phyloP scores from a whole-genome alignment of 35 echinoderm and acorn worm species.

The Stichopus chloronotus region DNA sequence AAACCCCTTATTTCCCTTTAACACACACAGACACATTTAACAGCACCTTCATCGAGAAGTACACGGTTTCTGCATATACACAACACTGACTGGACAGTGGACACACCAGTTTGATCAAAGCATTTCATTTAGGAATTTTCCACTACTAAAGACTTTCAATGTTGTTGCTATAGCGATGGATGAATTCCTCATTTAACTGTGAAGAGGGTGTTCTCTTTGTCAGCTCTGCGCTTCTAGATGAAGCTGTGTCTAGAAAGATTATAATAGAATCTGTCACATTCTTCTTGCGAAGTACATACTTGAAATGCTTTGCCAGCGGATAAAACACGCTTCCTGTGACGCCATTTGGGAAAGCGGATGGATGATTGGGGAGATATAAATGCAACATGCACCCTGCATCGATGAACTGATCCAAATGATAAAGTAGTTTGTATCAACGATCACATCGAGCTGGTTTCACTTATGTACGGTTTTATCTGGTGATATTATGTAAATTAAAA shows the following conservation, averaged over 20 bases:
- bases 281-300: constrained; percentile 22
- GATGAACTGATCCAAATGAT: too few species aligned
- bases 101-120: too few species aligned
- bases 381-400: neutral
- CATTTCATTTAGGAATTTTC: too few species aligned
- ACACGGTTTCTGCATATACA: too few species aligned
- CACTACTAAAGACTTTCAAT: neutral
- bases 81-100: too few species aligned
- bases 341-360: neutral
- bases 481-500: too few species aligned
- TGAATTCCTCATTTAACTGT: neutral
- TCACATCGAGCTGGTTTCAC: too few species aligned
- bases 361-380: neutral
- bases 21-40: too few species aligned
- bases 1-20: too few species aligned
- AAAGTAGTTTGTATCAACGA: too few species aligned
- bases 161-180: neutral
- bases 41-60: too few species aligned
- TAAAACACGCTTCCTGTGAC: constrained; percentile 14
- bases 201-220: neutral
- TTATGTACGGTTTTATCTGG: too few species aligned
- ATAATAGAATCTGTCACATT: constrained; percentile 35
- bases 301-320: neutral
- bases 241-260: neutral
- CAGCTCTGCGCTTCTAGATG: neutral